Conservation (phyloP, 2,113 vertebrate species). For the Nerophis lumbriciformis region DNA sequence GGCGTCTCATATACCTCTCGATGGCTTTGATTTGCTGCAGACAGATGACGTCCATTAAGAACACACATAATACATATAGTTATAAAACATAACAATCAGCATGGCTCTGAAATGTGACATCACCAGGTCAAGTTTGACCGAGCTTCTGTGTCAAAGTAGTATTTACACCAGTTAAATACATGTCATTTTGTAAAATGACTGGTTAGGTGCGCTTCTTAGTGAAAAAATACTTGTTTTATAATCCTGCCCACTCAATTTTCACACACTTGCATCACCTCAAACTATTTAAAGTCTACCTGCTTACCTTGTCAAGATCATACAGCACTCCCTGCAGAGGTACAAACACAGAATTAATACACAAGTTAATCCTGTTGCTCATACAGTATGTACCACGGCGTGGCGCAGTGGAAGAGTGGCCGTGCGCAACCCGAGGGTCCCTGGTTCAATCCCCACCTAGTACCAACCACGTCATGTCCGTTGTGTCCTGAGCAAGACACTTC, state of each 20-base stretch:
- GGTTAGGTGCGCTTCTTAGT: not conserved
- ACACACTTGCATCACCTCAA: not conserved
- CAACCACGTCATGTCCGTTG: too few relatives aligned
- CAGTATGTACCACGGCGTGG: too few relatives aligned
- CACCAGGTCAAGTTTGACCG: not conserved
- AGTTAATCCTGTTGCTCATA: not conserved
- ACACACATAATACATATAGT: not conserved
- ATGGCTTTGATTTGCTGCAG: constrained; percentile 96
- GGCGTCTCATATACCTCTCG: constrained; percentile 91
- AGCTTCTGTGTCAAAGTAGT: not conserved
- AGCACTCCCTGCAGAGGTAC: constrained; percentile 82
- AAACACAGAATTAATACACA: constrained; percentile 16
- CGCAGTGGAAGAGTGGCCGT: too few relatives aligned
- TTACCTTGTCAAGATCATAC: constrained; percentile 96
- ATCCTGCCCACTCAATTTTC: not conserved
- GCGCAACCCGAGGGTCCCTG: too few relatives aligned
- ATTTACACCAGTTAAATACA: constrained; percentile 1
- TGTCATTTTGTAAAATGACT: not conserved
- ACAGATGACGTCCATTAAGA: constrained; percentile 9
- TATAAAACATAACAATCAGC: not conserved
- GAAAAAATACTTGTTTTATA: not conserved
- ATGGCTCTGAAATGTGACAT: not conserved
- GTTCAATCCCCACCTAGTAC: too few relatives aligned
- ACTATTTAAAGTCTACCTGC: constrained; percentile 27
- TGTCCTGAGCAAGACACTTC: too few relatives aligned